A percentile compares a stretch with the other conserved stretches of the same genome.
phyloP scores from a whole-genome alignment of 2,113 vertebrate genomes.

The Mastomys natalensis region DNA sequence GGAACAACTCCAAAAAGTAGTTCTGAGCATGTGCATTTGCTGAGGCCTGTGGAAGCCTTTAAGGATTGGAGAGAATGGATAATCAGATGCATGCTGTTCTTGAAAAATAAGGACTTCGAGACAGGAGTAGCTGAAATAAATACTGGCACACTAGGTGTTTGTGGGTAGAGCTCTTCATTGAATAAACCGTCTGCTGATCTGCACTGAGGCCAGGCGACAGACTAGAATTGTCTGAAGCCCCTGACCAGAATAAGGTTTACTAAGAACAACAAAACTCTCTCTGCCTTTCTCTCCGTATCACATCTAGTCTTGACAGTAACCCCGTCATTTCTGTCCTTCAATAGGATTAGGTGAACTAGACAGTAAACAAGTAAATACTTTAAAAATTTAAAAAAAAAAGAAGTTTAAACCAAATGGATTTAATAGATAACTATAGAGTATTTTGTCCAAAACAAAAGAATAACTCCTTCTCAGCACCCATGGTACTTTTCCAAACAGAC shows the following conservation, averaged over 20 bases:
- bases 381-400: no score
- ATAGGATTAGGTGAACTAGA: neutral
- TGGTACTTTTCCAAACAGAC: no score
- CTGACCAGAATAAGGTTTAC: neutral
- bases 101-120: slow-evolving; percentile 55
- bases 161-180: neutral
- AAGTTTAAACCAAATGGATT: no score
- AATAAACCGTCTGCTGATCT: neutral
- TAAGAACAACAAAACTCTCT: neutral
- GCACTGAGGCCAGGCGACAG: neutral
- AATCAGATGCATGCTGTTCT: slow-evolving; percentile 81
- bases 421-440: no score
- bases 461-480: no score
- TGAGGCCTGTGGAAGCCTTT: slow-evolving; percentile 85
- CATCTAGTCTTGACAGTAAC: neutral
- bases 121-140: slow-evolving; percentile 32
- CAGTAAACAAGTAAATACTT: neutral
- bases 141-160: neutral
- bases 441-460: no score
- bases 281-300: neutral
- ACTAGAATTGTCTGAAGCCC: neutral
- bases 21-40: slow-evolving; percentile 31
- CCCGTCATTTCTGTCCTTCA: neutral
- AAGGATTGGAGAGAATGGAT: slow-evolving; percentile 84
- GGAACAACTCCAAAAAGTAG: neutral